Evolutionary conservation across 2,888 invertebrate genomes (phyloP).

Genomic region (Neocrepidodera transversa): DNA sequence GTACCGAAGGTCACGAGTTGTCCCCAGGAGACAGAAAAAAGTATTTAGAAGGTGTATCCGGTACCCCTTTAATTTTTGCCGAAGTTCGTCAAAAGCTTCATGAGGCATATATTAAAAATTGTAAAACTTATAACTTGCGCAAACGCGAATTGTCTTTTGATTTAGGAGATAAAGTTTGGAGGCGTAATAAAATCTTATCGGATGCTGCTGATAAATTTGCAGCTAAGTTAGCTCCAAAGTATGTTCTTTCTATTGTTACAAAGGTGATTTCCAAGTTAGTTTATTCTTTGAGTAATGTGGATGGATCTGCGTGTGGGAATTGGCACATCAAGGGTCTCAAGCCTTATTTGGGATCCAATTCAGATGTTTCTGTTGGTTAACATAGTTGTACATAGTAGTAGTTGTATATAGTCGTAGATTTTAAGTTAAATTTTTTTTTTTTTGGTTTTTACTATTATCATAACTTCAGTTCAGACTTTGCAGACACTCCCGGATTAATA

Average conservation of each 20-base stretch:
- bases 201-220: constrained; percentile 22
- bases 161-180: constrained; percentile 30
- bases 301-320: not conserved
- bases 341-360: too few species aligned
- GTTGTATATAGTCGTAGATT: too few species aligned
- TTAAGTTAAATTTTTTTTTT: too few species aligned
- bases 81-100: constrained; percentile 7
- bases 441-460: too few species aligned
- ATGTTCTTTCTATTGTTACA: constrained; percentile 13
- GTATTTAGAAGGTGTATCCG: too few species aligned
- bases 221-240: constrained; percentile 29
- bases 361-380: too few species aligned
- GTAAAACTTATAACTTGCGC: constrained; percentile 26
- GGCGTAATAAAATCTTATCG: constrained; percentile 29
- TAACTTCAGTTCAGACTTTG: too few species aligned
- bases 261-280: constrained; percentile 4
- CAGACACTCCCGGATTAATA: too few species aligned
- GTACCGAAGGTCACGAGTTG: not conserved
- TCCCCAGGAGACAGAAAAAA: not conserved
- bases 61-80: constrained; percentile 7
- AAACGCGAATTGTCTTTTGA: constrained; percentile 17
- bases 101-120: constrained; percentile 22
- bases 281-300: too few species aligned
- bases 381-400: too few species aligned
- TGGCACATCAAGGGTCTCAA: constrained; percentile 1